Evolutionary conservation across 92 coral and sea anemone species (phyloP), one percentile per base, ranked within the genome.

Genomic region (Heliopora coerulea): DNA sequence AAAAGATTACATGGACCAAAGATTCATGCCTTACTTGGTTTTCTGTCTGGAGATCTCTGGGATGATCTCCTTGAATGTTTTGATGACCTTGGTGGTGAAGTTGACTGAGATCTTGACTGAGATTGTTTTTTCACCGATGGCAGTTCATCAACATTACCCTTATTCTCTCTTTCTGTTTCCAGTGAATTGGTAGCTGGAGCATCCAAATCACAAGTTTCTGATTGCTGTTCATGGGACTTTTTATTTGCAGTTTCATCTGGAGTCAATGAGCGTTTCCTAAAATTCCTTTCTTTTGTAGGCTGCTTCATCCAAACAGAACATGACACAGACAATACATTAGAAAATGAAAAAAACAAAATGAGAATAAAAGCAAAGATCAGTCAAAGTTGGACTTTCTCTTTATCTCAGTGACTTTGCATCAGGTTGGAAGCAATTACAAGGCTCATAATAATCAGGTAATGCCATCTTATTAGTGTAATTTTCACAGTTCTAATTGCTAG

Each of bases 221-320:
- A 1, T 67, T 21, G 32, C 41, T 67, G 11, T 4, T 24, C 17
- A 27, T 2, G 52, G 2, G 52, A 15, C 52, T 8, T 15, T 46
- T 46, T n/a, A 15, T 46, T 46, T 46, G 17, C 52, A 46, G 7
- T n/a, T 46, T 46, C n/a, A 10, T 67, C 33, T 1, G 72, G 54
- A 12, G 58, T 29, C 6, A 27, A 12, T 2, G 58, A 67, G 25
- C 25, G 58, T 67, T 67, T 67, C 54, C 59, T 46, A 49, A 67
- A 67, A 49, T 44, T 67, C 29, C 57, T 14, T 26, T 44, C 58
- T 26, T 27, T 67, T 41, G 58, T 34, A 9, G 49, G 5, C 26
- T 46, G 39, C n/a, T 28, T 44, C 74, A 67, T 37, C 74, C 48
- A 15, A 58, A 10, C 32, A 21, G n/a, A 58, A 58, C 32, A 58